Evolutionary conservation across 2,113 vertebrate species (phyloP).

Genomic region (Prochilodus magdalenae): DNA sequence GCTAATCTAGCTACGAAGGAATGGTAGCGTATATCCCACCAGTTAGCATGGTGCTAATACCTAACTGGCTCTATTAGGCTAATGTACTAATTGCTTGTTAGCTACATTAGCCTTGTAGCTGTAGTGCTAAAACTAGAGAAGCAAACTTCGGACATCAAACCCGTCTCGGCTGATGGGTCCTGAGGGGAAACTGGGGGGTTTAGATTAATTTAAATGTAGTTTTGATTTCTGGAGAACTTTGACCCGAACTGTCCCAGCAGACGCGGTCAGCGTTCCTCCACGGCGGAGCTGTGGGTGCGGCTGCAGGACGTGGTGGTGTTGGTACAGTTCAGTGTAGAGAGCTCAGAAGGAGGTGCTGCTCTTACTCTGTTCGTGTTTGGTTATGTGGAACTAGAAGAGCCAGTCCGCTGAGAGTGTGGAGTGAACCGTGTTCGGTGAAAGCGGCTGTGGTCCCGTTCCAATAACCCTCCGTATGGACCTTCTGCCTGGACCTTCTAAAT

Average conservation of each 20-base stretch:
- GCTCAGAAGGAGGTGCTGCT: not conserved
- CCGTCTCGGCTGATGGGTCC: no score
- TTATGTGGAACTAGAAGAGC: not conserved
- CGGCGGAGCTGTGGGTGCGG: not conserved
- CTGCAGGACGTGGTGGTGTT: not conserved
- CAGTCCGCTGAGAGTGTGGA: not conserved
- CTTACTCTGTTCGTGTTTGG: not conserved
- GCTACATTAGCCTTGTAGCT: not conserved
- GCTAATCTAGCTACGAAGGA: no score
- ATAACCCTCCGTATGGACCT: not conserved
- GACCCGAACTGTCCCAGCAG: not conserved
- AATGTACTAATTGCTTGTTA: not conserved
- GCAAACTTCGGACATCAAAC: no score
- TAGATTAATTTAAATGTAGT: no score
- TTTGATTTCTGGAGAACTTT: not conserved
- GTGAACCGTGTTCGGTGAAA: not conserved
- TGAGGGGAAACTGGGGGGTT: no score
- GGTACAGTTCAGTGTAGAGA: not conserved
- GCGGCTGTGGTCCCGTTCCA: not conserved
- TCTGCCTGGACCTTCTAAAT: not conserved
- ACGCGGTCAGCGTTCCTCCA: not conserved
- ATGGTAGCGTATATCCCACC: no score
- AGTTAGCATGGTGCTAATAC: not conserved
- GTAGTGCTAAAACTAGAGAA: no score
- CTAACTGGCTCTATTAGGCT: no score